These are phyloP conservation scores for Lithobius niger DNA, from an alignment of 1,140 invertebrate species.

Conservation along the genomic window DNA sequence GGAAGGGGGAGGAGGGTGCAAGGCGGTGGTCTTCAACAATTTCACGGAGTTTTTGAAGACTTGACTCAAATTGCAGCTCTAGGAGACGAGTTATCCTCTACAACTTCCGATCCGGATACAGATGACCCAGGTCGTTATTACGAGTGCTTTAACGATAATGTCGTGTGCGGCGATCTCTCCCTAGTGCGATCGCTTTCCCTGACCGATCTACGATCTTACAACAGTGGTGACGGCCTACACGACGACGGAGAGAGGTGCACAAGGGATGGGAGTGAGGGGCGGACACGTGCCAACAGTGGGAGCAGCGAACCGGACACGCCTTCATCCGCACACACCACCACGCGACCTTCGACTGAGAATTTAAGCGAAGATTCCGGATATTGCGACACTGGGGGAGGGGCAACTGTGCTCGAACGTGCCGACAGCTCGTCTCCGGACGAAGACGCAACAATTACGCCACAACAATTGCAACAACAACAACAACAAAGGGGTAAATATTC, in stretches of 20 bases:
- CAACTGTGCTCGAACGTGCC: not conserved
- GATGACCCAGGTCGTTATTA: too few species aligned
- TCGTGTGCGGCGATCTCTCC: not conserved
- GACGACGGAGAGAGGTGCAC: too few species aligned
- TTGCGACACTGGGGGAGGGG: constrained; percentile 33
- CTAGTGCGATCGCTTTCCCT: not conserved
- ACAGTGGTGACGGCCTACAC: not conserved
- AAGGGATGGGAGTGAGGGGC: too few species aligned
- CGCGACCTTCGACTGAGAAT: constrained; percentile 49
- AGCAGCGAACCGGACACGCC: not conserved
- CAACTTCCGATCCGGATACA: not conserved
- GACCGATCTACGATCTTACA: not conserved
- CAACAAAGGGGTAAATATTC: too few species aligned
- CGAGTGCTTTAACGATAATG: not conserved
- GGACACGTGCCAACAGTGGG: too few species aligned
- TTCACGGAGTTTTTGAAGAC: not conserved
- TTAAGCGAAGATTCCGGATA: constrained; percentile 60
- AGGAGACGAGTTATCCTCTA: not conserved
- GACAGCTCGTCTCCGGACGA: not conserved
- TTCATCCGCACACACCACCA: not conserved
- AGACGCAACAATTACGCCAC: too few species aligned
- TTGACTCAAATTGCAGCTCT: not conserved
- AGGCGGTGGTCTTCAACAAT: not conserved
- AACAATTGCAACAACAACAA: too few species aligned
- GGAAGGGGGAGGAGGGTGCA: too few species aligned